Base-by-base conservation (phyloP, 2,797 vertebrate species). In the Poeciliopsis paucimaculata region DNA sequence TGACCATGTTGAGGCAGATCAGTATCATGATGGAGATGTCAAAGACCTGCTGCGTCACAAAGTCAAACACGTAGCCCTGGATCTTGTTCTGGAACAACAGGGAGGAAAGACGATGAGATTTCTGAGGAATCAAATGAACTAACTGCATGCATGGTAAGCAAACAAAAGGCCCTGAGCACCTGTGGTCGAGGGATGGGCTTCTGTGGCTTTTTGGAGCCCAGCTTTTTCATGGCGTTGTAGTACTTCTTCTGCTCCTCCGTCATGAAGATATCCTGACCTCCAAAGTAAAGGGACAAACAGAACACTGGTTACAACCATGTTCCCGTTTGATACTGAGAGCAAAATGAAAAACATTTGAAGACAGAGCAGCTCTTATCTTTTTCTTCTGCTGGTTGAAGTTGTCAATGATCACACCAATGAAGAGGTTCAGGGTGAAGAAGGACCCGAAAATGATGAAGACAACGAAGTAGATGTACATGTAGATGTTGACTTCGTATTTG, bases 311-410 rank as follows among this genome's bases (percentile, higher is more conserved):
- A 99, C 86, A 97, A 98, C 89, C 94, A 82, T 3, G 64, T 83
- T 77, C 73, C 10, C 31, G 76, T 36, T 62, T 41, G 39, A 16
- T 45, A 60, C 13, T 6, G 15, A 6, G 60, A 77, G 66, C 16
- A 85, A 76, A 79, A 83, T 34, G 26, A 8, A 4, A 16, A 13
- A 31, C 68, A 73, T 43, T 39, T 51, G 3, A 36, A 78, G n/a
- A 72, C 3, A 77, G 82, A 83, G 82, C 12, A 6, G 28, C 88
- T 96, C 98, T 97, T 97, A 99, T 99, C 98, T 99, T 99, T 97
- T 99, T 99, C 97, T 99, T 99, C 68, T 99, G 98, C 88, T 99
- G 98, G 84, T 99, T 99, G 96, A 99, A 99, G 95, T 99, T 99
- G 93, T 99, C 98, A 51, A 99, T 99, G 96, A 99, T 99, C 95